Percentiles rank a stretch among this genome's conserved stretches.
Conservation (phyloP, 2,113 vertebrate genomes). For the Gavialis gangeticus region DNA sequence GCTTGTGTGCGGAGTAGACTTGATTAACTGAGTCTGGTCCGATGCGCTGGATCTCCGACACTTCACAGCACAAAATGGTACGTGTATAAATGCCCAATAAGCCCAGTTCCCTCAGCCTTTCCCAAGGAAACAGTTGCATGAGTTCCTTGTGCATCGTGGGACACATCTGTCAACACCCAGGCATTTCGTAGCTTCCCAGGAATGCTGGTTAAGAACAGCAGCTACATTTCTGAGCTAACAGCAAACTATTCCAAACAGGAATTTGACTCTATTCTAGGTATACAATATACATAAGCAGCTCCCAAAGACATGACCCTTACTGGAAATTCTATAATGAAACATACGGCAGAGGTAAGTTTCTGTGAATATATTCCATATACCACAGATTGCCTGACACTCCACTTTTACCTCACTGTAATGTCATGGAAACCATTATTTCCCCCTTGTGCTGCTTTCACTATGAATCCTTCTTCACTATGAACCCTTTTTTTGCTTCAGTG, state of each 20-base stretch:
- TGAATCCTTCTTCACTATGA: not conserved
- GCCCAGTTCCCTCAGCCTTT: not conserved
- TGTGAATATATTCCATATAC: not conserved
- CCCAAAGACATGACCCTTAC: not conserved
- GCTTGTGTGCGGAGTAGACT: too few relatives aligned
- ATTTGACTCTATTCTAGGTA: not conserved
- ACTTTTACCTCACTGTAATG: not conserved
- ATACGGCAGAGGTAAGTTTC: not conserved
- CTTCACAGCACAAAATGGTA: too few relatives aligned
- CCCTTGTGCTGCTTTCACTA: not conserved
- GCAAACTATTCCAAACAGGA: not conserved
- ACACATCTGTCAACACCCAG: not conserved
- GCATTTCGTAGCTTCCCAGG: not conserved
- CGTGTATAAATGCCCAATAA: too few relatives aligned
- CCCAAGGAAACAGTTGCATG: not conserved
- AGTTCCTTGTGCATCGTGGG: not conserved
- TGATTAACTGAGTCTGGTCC: too few relatives aligned
- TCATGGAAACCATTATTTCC: not conserved
- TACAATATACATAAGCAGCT: not conserved
- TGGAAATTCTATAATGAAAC: not conserved
- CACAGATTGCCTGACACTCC: not conserved
- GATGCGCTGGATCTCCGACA: too few relatives aligned
- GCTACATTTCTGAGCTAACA: slow-evolving; percentile 1
- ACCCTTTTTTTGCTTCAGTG: not conserved
- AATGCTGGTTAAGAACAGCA: not conserved